A percentile compares a stretch with the other conserved stretches of the same genome.
These are phyloP conservation scores for Trissoscelio sp. DNA, from an alignment of 2,888 invertebrate genomes.

Conservation along the genomic window DNA sequence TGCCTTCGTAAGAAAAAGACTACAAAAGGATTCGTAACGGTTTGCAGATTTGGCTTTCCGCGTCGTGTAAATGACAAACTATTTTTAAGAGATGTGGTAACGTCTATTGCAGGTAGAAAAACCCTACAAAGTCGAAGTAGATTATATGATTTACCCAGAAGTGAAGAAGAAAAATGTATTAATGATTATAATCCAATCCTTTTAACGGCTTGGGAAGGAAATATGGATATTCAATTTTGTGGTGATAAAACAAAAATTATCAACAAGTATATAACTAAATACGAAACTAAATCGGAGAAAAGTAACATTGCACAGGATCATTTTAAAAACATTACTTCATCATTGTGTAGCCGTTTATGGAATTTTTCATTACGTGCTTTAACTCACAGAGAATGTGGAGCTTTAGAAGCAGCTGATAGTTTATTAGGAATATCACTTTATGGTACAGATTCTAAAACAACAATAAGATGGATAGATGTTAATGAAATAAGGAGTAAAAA, in stretches of 20 bases:
- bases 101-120: slow-evolving; percentile 57
- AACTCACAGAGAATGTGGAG: slow-evolving; percentile 12
- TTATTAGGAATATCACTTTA: slow-evolving; percentile 57
- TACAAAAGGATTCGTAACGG: too few relatives aligned
- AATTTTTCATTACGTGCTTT: slow-evolving; percentile 13
- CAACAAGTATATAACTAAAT: too few relatives aligned
- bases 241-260: slow-evolving; percentile 43
- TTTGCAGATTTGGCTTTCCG: too few relatives aligned
- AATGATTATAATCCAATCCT: slow-evolving; percentile 26
- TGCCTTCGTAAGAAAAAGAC: too few relatives aligned
- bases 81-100: too few relatives aligned
- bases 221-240: slow-evolving; percentile 8
- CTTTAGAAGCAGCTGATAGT: slow-evolving; percentile 48
- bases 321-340: neutral
- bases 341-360: slow-evolving; percentile 72
- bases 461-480: neutral
- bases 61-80: too few relatives aligned
- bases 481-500: slow-evolving; percentile 36
- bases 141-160: slow-evolving; percentile 70
- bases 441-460: too few relatives aligned
- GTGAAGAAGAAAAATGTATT: neutral
- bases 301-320: slow-evolving; percentile 20
- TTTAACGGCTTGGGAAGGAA: slow-evolving; percentile 38
- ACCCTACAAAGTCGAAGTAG: slow-evolving; percentile 70
- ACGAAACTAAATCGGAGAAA: slow-evolving; percentile 68